These are phyloP conservation scores for Serinus canaria DNA, from an alignment of 2,113 vertebrate species.

Conservation along the genomic window DNA sequence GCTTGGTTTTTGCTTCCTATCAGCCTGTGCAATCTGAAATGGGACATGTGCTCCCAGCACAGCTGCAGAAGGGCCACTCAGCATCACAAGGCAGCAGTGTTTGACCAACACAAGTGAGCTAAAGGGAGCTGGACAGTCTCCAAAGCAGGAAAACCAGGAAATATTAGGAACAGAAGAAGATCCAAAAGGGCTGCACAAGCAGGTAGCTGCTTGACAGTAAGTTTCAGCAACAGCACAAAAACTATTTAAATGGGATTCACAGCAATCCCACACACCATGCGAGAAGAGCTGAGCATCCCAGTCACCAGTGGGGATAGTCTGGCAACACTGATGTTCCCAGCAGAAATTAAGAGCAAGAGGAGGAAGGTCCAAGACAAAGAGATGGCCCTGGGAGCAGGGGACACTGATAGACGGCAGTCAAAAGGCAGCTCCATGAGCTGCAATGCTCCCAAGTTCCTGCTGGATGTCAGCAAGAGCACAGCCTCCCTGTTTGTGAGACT, in stretches of 20 bases:
- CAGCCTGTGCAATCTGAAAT: neutral
- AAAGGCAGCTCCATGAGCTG: neutral
- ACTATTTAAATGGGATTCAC: accelerated
- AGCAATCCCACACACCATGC: accelerated
- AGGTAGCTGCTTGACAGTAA: neutral
- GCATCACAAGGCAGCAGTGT: neutral
- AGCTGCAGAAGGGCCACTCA: neutral
- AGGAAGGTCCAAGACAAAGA: neutral
- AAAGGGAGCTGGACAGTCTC: neutral
- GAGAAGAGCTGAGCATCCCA: neutral
- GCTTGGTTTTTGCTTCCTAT: neutral
- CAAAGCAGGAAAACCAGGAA: neutral
- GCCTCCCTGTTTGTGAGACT: neutral
- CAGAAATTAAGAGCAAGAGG: neutral
- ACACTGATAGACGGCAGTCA: neutral
- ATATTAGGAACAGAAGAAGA: neutral
- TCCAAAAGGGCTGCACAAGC: neutral
- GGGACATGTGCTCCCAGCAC: neutral
- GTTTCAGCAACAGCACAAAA: neutral
- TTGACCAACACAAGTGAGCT: neutral
- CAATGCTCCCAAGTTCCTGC: neutral
- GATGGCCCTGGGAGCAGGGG: neutral
- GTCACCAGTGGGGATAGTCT: accelerated
- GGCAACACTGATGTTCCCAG: neutral
- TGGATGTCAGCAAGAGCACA: neutral